Evolutionary conservation across 2,888 invertebrate genomes (phyloP).

Genomic region (Acrocera orbiculus): DNA sequence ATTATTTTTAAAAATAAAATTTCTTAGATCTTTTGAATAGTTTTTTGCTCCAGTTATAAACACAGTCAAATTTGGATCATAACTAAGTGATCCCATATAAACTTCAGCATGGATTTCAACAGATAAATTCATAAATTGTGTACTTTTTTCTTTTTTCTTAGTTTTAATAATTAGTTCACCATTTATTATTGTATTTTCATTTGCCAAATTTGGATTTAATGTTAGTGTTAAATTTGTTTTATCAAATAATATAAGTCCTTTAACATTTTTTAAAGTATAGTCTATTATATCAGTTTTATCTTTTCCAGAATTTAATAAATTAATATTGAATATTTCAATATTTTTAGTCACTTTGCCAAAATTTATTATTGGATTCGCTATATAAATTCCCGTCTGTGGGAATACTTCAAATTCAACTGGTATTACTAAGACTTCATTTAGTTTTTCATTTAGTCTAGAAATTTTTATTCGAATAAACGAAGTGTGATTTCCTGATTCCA

Average conservation of each 20-base stretch:
- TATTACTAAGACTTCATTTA: constrained; percentile 41
- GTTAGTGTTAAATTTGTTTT: constrained; percentile 19
- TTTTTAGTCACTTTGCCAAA: constrained; percentile 65
- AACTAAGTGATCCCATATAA: constrained; percentile 23
- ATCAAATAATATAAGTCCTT: constrained; percentile 14
- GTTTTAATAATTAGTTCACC: constrained; percentile 19
- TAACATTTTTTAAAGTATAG: constrained; percentile 13
- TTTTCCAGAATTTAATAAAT: constrained; percentile 19
- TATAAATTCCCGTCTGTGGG: constrained; percentile 51
- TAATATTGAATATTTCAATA: constrained; percentile 36
- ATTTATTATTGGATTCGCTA: constrained; percentile 58
- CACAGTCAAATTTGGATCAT: constrained; percentile 20
- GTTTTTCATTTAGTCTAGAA: constrained; percentile 15
- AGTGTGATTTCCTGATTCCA: constrained; percentile 62
- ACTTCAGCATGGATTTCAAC: constrained; percentile 25
- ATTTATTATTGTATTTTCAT: constrained; percentile 17
- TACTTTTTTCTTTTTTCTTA: too few relatives aligned
- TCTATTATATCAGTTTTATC: constrained; percentile 12
- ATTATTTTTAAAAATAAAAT: constrained; percentile 49
- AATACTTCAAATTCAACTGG: constrained; percentile 72
- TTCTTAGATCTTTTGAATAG: constrained; percentile 30
- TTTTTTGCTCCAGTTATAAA: constrained; percentile 20
- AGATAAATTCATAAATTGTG: constrained; percentile 8
- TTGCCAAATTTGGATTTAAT: constrained; percentile 20
- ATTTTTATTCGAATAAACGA: constrained; percentile 52